phyloP scores from a whole-genome alignment of 2,797 vertebrate species.

The Aselliscus stoliczkanus region DNA sequence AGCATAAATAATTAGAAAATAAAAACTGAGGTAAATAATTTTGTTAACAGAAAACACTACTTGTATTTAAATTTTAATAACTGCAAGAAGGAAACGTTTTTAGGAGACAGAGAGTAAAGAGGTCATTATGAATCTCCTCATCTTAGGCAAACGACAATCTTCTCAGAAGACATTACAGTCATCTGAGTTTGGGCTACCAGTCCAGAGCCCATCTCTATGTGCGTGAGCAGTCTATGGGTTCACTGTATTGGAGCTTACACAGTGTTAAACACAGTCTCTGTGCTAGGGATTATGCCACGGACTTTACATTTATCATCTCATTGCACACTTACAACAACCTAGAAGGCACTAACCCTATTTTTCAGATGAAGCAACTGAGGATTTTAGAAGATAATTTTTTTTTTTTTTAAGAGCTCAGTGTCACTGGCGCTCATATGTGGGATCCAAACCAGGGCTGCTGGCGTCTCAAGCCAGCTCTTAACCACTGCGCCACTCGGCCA shows the following conservation, averaged over 20 bases:
- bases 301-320: neutral
- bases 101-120: neutral
- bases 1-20: slow-evolving; percentile 41
- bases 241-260: neutral
- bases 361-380: slow-evolving; percentile 5
- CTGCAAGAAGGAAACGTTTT: slow-evolving; percentile 32
- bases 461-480: too few species aligned
- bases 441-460: too few species aligned
- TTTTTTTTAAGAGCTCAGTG: too few species aligned
- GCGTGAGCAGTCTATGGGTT: neutral
- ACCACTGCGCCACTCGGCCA: too few species aligned
- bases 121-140: neutral
- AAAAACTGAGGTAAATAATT: slow-evolving; percentile 31
- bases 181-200: neutral
- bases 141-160: neutral
- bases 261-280: neutral
- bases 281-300: neutral
- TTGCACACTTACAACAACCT: neutral
- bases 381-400: neutral
- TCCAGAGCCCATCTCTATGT: neutral
- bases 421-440: too few species aligned
- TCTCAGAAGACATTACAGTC: neutral
- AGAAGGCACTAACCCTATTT: neutral
- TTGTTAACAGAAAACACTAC: slow-evolving; percentile 2
- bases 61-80: slow-evolving; percentile 16